Base-by-base conservation (phyloP, 2,797 vertebrate species). In the Sardinella longiceps region DNA sequence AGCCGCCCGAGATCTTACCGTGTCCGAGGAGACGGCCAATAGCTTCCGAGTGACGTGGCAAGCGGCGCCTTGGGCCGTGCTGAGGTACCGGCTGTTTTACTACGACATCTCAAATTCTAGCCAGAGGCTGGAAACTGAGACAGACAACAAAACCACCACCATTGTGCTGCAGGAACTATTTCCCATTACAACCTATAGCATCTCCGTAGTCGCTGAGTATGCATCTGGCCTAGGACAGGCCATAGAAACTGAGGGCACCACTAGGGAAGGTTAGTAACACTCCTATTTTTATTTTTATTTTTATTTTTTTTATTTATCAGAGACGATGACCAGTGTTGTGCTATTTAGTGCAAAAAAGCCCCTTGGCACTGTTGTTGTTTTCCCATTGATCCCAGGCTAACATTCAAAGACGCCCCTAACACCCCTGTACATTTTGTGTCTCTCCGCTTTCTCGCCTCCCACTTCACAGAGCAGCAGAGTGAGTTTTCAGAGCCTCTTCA, bases 1-100 rank as follows among this genome's bases (percentile, higher is more conserved):
- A 84, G 88, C 91, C 66, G 97, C 98, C 50, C 96, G 95, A 88
- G 96, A 97, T 83, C 90, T 99, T 87, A 94, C 87, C 91, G 96
- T 99, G 85, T 96, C 95, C 80, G 97, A 99, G 30, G 95, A 97
- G 91, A 97, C 97, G 0, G 97, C 95, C 0, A 96, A 97, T 86
- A 97, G 96, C 83, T 96, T n/a, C n/a, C n/a, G n/a, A n/a, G n/a
- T n/a, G n/a, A n/a, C n/a, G n/a, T n/a, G n/a, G n/a, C n/a, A n/a
- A 86, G 89, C 94, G n/a, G 98, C 98, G 88, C 97, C 96, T 25
- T 98, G 98, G 86, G 85, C 96, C n/a, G 98, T 99, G 84, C 92
- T 97, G 81, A 94, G 95, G 53, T 99, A 99, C 86, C 97, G 93
- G 15, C 87, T 99, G 84, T 95, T 95, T 0, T 99, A 99, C 48